A percentile compares a stretch with the other conserved stretches of the same genome.
These are phyloP conservation scores for Agrilus planipennis DNA, from an alignment of 1,140 invertebrate species.

Conservation along the genomic window DNA sequence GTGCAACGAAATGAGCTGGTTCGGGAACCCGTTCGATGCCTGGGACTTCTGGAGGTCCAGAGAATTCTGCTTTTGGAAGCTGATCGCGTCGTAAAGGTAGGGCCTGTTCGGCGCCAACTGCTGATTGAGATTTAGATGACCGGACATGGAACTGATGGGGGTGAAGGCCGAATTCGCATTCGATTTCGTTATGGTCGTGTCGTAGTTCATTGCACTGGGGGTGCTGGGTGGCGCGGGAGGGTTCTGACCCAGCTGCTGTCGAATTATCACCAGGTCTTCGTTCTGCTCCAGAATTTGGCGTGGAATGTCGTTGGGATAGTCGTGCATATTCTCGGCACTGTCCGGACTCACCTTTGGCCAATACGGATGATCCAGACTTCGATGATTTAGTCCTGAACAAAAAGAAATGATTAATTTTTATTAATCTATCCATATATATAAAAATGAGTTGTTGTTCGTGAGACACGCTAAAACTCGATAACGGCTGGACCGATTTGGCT, in stretches of 20 bases:
- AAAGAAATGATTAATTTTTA: no score
- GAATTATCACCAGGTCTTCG: conserved; percentile 41
- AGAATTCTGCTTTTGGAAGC: conserved; percentile 55
- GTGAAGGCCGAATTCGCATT: conserved; percentile 78
- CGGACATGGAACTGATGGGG: conserved; percentile 71
- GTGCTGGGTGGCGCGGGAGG: conserved; percentile 31
- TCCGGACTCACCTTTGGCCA: conserved; percentile 70
- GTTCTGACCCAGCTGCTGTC: conserved; percentile 35
- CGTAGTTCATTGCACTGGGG: conserved; percentile 32
- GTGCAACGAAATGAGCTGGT: conserved; percentile 89
- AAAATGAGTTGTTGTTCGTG: no score
- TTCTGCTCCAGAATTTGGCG: conserved; percentile 37
- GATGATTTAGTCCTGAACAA: conserved; percentile 43
- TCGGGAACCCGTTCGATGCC: conserved; percentile 69
- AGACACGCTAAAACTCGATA: no score
- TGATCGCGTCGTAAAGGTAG: conserved; percentile 89
- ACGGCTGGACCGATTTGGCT: no score
- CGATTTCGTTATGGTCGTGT: conserved; percentile 35
- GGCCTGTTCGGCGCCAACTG: conserved; percentile 60
- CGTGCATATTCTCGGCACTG: conserved; percentile 41
- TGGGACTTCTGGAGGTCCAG: conserved; percentile 33
- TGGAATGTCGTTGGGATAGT: conserved; percentile 45
- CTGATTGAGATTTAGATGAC: conserved; percentile 60
- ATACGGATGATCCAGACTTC: conserved; percentile 55
- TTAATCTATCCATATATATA: no score